A percentile compares a stretch with the other conserved stretches of the same genome.
phyloP scores from a whole-genome alignment of 2,797 vertebrate species.

The Botia almorhae region DNA sequence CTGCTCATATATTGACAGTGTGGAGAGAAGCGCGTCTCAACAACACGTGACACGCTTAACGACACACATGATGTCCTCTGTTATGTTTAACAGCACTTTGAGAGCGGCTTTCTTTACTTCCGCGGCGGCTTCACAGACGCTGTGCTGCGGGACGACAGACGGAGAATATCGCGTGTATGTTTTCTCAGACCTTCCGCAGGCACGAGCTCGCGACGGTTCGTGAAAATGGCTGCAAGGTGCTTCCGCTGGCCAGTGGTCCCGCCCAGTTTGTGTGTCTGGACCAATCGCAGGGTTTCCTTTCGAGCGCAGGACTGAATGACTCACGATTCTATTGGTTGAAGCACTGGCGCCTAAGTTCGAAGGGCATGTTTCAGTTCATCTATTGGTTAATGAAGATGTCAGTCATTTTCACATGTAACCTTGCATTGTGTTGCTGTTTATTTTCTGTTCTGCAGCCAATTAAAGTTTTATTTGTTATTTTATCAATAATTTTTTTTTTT shows the following conservation, averaged over 20 bases:
- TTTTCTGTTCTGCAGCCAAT: too few species aligned
- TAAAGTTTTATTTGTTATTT: too few species aligned
- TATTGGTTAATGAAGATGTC: slow-evolving; percentile 53
- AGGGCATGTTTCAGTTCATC: not conserved
- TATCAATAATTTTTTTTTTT: too few species aligned
- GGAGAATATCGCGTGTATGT: slow-evolving; percentile 81
- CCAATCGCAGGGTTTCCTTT: slow-evolving; percentile 58
- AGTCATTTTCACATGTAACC: not conserved
- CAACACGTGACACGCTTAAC: slow-evolving; percentile 86
- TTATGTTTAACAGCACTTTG: slow-evolving; percentile 89
- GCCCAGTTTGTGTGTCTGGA: slow-evolving; percentile 55
- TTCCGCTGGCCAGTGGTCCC: slow-evolving; percentile 65
- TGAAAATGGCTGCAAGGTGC: slow-evolving; percentile 89
- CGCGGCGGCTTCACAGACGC: slow-evolving; percentile 83
- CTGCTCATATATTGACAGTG: slow-evolving; percentile 77
- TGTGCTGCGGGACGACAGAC: slow-evolving; percentile 85
- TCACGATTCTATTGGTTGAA: slow-evolving; percentile 67
- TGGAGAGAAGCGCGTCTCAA: slow-evolving; percentile 85
- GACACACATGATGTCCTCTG: slow-evolving; percentile 88
- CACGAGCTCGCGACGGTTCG: slow-evolving; percentile 87
- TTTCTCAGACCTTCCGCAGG: slow-evolving; percentile 87
- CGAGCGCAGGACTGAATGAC: not conserved
- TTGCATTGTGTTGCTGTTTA: too few species aligned
- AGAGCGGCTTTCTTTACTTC: slow-evolving; percentile 85
- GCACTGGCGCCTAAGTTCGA: not conserved